A percentile compares a stretch with the other conserved stretches of the same genome.
phyloP scores from a whole-genome alignment of 2,797 vertebrate genomes.

The Ispidina lecontei region DNA sequence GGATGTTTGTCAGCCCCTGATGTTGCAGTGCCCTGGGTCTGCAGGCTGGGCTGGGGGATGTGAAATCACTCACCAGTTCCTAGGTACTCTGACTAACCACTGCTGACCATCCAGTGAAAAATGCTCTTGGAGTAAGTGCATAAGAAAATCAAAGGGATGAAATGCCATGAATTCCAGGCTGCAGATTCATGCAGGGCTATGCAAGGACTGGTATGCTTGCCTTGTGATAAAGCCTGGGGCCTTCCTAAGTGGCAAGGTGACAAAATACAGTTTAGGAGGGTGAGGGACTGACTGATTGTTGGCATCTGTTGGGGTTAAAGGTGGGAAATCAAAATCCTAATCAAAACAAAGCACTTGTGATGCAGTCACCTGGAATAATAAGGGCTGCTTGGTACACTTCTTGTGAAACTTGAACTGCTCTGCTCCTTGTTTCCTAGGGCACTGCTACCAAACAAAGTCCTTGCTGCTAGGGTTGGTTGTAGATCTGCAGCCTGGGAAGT shows the following conservation, averaged over 20 bases:
- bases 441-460: not conserved
- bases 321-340: constrained; percentile 29
- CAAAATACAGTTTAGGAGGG: not conserved
- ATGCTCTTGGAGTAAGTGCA: not conserved
- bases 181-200: not conserved
- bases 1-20: not conserved
- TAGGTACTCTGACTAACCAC: not conserved
- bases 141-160: not conserved
- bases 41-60: not conserved
- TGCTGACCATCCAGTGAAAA: not conserved
- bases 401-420: not conserved
- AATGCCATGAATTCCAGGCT: constrained; percentile 52
- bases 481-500: not conserved
- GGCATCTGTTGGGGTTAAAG: constrained; percentile 40
- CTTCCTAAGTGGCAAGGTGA: not conserved
- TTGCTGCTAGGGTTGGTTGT: not conserved
- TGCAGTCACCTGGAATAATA: constrained; percentile 60
- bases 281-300: not conserved
- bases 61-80: not conserved
- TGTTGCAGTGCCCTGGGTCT: not conserved
- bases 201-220: constrained; percentile 10
- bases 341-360: constrained; percentile 28
- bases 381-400: not conserved
- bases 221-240: constrained; percentile 32
- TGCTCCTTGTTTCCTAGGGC: not conserved